A percentile compares a stretch with the other conserved stretches of the same genome.
Conservation (phyloP, 2,888 invertebrate genomes). For the Pardosa pseudoannulata region DNA sequence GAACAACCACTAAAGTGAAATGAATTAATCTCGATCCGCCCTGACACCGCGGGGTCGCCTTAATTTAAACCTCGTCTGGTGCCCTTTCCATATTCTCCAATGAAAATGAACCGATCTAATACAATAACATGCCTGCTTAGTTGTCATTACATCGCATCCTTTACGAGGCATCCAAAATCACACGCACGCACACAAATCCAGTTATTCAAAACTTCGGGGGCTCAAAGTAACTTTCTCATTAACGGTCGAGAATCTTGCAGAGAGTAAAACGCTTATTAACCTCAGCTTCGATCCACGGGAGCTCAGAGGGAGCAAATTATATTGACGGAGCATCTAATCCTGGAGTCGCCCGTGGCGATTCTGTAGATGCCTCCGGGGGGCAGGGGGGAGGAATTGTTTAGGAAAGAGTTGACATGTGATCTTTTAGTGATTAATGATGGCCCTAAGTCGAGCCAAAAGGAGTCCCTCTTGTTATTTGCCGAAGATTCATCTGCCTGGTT, state of each 20-base stretch:
- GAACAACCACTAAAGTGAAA: background rate
- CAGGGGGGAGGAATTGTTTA: constrained; percentile 23
- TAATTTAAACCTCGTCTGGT: background rate
- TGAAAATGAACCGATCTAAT: constrained; percentile 10
- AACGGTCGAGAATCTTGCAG: constrained; percentile 8
- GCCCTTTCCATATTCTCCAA: background rate
- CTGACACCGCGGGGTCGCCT: background rate
- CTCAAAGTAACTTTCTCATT: constrained; percentile 28
- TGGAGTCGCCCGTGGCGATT: constrained; percentile 15
- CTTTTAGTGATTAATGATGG: constrained; percentile 52
- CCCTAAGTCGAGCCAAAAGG: background rate
- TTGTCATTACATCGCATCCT: constrained; percentile 26
- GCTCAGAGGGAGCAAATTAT: constrained; percentile 25
- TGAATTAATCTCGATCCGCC: background rate
- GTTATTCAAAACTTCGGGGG: constrained; percentile 21
- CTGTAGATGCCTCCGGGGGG: constrained; percentile 19
- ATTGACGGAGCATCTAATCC: constrained; percentile 26
- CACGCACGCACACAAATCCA: constrained; percentile 21
- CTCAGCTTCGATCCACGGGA: background rate
- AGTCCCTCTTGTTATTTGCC: background rate
- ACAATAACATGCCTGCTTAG: constrained; percentile 34
- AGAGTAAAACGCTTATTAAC: constrained; percentile 50
- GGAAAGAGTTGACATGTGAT: constrained; percentile 26
- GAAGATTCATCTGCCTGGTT: background rate
- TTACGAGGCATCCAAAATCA: background rate